Evolutionary conservation across 2,797 vertebrate species (phyloP), one percentile per base, ranked within the genome.

Genomic region (Tympanoctomys barrerae): DNA sequence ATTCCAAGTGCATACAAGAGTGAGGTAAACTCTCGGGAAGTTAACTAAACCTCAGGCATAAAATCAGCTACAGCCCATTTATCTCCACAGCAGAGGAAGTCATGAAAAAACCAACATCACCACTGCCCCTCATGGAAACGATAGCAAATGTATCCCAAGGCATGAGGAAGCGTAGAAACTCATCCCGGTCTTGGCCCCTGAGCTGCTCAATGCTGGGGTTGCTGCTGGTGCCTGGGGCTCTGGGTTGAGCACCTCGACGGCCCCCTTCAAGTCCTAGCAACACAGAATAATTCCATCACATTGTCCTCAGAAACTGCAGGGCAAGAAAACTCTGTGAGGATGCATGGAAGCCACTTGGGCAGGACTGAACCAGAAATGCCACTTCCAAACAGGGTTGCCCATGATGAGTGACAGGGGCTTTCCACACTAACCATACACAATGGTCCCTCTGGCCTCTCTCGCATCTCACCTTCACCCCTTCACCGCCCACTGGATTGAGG

Each of bases 391-490:
- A 19, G 31, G 5, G 14, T 4, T 64, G 54, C 66, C 57, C 84
- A 71, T 64, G 19, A 42, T 83, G 78, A 64, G n/a, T 78, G 80
- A 92, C 79, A 91, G 92, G 83, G 6, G 39, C 80, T 89, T 94
- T 7, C 93, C 91, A 80, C 66, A 94, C 87, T 80, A 81, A 75
- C 75, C 79, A 80, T 71, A 93, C 82, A 81, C 71, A 94, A 66
- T 28, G 24, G 66, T 31, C 49, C 93, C 87, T 84, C 83, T 70
- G 59, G 68, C 92, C 85, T 93, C 88, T 92, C 85, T 36, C 33
- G 39, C 70, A 39, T 87, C 28, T 64, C 42, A 49, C 64, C 24
- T 81, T 86, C 24, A 75, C 52, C 89, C 79, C 39, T 28, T 19
- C 46, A 36, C 85, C 0, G 8, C 73, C 36, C 46, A 39, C 0